Evolutionary conservation across 2,797 vertebrate genomes (phyloP), one percentile per base, ranked within the genome.

Genomic region (Danio choprae): DNA sequence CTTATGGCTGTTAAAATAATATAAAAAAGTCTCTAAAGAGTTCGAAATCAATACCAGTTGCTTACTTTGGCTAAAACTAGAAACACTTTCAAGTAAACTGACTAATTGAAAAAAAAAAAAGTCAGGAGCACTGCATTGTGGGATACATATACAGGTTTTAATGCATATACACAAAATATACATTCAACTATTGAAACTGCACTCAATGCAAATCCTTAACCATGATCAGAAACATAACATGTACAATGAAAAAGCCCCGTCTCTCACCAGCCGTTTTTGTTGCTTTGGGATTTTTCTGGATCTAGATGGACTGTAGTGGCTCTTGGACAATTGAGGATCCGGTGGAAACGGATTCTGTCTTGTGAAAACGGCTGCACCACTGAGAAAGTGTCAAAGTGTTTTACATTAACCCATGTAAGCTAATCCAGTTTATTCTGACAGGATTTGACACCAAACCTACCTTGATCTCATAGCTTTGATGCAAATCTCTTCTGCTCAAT

Each of bases 391-490:
- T 20, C 7, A 4, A 6, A 1, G 1, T 11, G n/a, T 22, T 50
- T 48, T 43, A 60, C 10, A 44, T 48, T 40, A 56, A 2, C 5
- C 53, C 18, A 20, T 38, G 22, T 1, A 2, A 55, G 7, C 56
- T n/a, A n/a, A 29, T 44, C 3, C 13, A 51, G 6, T 15, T 58
- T n/a, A 18, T 56, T 7, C 9, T 40, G 46, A 53, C 10, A 22
- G 12, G 3, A 16, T 68, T 71, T 58, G 48, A 38, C 12, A 36
- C 51, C 43, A 16, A 41, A 69, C 86, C 89, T 84, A 94, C 93
- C 94, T 93, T 75, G 91, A 91, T 83, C 91, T 91, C 92, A 94
- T 93, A 50, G 80, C 64, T 59, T 48, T 12, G 43, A 12, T 13
- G 4, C 7, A 60, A 70, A 48, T 1, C 4, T n/a, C 40, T 12